Percentiles rank a stretch among this genome's conserved stretches.
Conservation (phyloP, 2,113 vertebrate genomes). For the Aramus guarauna region DNA sequence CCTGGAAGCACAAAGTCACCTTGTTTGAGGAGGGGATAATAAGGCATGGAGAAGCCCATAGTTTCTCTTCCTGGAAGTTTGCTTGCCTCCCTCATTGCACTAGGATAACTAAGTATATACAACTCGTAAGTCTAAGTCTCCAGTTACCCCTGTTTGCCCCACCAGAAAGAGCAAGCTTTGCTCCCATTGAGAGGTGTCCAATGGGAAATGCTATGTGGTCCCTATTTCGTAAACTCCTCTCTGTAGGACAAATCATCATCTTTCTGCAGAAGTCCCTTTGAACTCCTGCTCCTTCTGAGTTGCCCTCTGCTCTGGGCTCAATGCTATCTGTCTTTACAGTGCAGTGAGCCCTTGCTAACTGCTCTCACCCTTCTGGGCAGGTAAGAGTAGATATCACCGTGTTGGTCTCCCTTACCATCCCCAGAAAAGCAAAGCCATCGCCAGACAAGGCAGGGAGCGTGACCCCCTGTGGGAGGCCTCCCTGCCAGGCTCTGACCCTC, state of each 20-base stretch:
- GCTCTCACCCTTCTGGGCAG: neutral
- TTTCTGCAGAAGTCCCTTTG: neutral
- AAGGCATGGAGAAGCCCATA: neutral
- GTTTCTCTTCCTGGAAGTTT: neutral
- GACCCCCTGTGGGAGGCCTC: slow-evolving; percentile 23
- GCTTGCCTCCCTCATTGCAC: neutral
- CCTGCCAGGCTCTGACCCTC: neutral
- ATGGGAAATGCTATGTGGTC: neutral
- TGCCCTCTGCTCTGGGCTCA: neutral
- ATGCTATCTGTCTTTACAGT: neutral
- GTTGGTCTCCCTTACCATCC: neutral
- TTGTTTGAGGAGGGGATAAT: neutral
- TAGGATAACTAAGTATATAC: neutral
- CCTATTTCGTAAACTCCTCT: neutral
- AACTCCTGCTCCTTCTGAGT: neutral
- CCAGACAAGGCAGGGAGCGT: neutral
- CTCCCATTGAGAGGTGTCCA: neutral
- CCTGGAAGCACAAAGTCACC: neutral
- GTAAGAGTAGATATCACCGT: neutral
- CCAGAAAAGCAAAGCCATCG: neutral
- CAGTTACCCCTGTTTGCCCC: neutral
- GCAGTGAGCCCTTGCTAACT: neutral
- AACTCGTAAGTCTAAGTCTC: neutral
- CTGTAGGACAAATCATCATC: neutral
- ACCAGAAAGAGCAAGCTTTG: neutral